Evolutionary conservation across 2,888 invertebrate genomes (phyloP), one percentile per base, ranked within the genome.

Genomic region (Microchrysa polita): DNA sequence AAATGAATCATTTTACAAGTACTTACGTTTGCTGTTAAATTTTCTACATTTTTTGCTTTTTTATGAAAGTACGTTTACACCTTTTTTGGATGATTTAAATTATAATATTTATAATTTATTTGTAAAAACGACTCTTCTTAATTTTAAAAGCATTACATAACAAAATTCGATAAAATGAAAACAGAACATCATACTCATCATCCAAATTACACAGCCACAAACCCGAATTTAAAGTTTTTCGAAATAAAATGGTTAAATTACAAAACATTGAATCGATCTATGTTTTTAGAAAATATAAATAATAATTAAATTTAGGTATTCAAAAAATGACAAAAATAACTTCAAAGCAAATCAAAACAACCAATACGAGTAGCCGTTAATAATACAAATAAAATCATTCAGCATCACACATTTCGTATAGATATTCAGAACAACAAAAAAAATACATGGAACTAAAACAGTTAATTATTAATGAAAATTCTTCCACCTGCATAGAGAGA

Each of bases 401-500:
- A n/a, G n/a, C n/a, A n/a, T 22, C 20, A 14, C 22, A 27, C 23
- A 2, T 48, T n/a, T n/a, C 48, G 16, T n/a, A 42, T 42, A n/a
- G 48, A 48, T 10, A 48, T n/a, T n/a, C n/a, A 48, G 10, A n/a
- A 5, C 5, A 48, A 59, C 20, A 57, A 1, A 9, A 59, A 59
- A n/a, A 23, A 57, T 20, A 59, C 12, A n/a, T 12, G 23, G 7
- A n/a, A 59, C 23, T 10, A 59, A 57, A 57, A 20, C 12, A 59
- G 23, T 57, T 57, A 20, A 20, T 57, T 18, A n/a, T 52, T 59
- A 59, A 57, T 16, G 27, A 23, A 59, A 69, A 69, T 57, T 69
- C 34, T 55, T 69, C 69, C 69, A 69, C 69, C 69, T 69, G 40
- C 34, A 34, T 34, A 69, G 55, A 69, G 69, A 69, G 57, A 69